Percentiles rank a stretch among this genome's conserved stretches.
These are phyloP conservation scores for Drosophila orena DNA, from an alignment of 1,140 invertebrate species.

Conservation along the genomic window DNA sequence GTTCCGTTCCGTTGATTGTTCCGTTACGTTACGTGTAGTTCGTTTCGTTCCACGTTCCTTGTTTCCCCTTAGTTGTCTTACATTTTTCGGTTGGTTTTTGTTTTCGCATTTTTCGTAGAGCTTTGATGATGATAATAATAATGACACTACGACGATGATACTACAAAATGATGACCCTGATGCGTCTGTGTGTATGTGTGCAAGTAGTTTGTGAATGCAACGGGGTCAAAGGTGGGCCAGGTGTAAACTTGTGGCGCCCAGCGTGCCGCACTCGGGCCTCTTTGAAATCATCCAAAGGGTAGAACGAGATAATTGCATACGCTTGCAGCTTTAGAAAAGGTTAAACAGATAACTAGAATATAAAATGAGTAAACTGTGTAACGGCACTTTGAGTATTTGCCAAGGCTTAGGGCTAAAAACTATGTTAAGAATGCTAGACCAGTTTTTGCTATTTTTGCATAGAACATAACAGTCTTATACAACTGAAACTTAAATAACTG, in stretches of 20 bases:
- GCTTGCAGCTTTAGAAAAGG: conserved; percentile 3
- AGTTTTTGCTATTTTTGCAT: no score
- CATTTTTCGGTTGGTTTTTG: conserved; percentile 23
- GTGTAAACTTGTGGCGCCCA: conserved; percentile 25
- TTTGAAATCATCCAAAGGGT: conserved; percentile 26
- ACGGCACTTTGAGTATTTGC: not conserved
- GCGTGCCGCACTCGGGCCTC: conserved; percentile 16
- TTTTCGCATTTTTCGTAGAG: conserved; percentile 32
- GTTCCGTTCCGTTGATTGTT: conserved; percentile 34
- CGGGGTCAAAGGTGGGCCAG: conserved; percentile 35
- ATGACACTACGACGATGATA: conserved; percentile 18
- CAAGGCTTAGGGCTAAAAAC: not conserved
- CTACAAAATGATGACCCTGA: conserved; percentile 9
- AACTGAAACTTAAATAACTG: no score
- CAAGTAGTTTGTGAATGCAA: conserved; percentile 29
- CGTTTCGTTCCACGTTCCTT: conserved; percentile 42
- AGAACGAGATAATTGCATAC: conserved; percentile 20
- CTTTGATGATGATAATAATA: conserved; percentile 21
- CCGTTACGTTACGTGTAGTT: conserved; percentile 42
- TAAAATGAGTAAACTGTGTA: not conserved
- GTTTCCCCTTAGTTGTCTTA: conserved; percentile 31
- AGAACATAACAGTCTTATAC: no score
- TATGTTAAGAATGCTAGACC: no score
- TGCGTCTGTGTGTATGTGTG: conserved; percentile 2
- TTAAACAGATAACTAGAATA: not conserved